Evolutionary conservation across 2,888 invertebrate genomes (phyloP), one percentile per base, ranked within the genome.

Genomic region (Erpobdella octoculata): DNA sequence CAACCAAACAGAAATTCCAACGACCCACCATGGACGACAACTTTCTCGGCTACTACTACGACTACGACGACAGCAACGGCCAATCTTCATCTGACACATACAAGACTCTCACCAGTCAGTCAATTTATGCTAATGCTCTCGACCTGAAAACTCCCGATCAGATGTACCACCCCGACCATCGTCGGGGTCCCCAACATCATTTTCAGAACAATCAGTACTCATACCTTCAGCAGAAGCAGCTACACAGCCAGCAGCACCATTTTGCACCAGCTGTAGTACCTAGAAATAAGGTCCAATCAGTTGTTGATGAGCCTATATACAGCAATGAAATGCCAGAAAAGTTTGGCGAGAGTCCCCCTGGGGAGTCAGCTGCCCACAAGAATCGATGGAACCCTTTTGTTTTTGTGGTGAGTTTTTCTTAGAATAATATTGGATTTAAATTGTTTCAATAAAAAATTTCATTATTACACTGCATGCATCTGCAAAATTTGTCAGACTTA

Each of bases 111-210:
- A 53, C 48, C 31, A 53, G 53, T 31, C 69, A 69, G 21, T 69
- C 69, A 8, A 69, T 69, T 31, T 69, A 69, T 37, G 69, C 69
- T 15, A 69, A 69, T 33, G 70, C 70, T 12, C 62, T 70, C 48
- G 53, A 53, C 46, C 31, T 65, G 31, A 70, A 53, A 62, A 48
- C 69, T 15, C 53, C 61, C 35, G 53, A 66, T 35, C 15, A n/a
- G 8, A 38, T 28, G 25, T 70, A 59, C 46, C 25, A 36, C 58
- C 64, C 65, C 6, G 28, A n/a, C 59, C 37, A 53, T 21, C 53
- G 28, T 5, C 28, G 21, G 4, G 21, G 21, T 12, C 53, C 5
- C 28, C 53, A 53, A 28, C 21, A 28, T 8, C 53, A 53, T 5
- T 53, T 53, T n/a, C 53, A 6, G n/a, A 9, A 28, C 53, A 53